Conservation (phyloP, 1,140 invertebrate species). For the Heliconius nattereri region DNA sequence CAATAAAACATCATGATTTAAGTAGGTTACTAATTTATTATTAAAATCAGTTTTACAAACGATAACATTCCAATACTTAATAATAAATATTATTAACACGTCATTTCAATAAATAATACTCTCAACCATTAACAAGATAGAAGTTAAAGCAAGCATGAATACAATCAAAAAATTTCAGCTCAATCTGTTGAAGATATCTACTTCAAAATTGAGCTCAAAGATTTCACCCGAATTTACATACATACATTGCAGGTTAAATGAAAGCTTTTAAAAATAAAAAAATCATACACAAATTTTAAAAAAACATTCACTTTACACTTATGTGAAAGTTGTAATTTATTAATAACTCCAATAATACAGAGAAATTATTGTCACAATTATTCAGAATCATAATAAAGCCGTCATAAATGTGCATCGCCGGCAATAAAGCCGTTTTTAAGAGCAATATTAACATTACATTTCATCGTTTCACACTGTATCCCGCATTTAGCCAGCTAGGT, state of each 20-base stretch:
- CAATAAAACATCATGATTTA: background rate
- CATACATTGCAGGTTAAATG: background rate
- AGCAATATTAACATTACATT: background rate
- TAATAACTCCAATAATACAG: background rate
- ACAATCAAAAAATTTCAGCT: too few relatives aligned
- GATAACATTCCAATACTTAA: background rate
- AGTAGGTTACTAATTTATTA: background rate
- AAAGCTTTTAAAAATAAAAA: too few relatives aligned
- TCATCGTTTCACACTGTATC: too few relatives aligned
- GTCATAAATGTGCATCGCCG: background rate
- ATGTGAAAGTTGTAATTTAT: background rate
- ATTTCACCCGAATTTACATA: too few relatives aligned
- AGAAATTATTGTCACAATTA: background rate
- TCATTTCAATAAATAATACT: background rate
- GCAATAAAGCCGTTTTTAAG: background rate
- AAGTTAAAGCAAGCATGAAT: background rate
- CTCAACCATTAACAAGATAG: background rate
- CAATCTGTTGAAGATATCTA: too few relatives aligned
- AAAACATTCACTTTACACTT: too few relatives aligned
- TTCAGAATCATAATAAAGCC: background rate
- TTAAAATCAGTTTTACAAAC: background rate
- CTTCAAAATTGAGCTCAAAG: too few relatives aligned
- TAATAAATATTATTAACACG: background rate
- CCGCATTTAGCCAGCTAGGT: too few relatives aligned
- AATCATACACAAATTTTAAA: too few relatives aligned